A percentile compares a stretch with the other conserved stretches of the same genome.
Evolutionary conservation across 2,888 invertebrate genomes (phyloP).

Genomic region (Timema podura): DNA sequence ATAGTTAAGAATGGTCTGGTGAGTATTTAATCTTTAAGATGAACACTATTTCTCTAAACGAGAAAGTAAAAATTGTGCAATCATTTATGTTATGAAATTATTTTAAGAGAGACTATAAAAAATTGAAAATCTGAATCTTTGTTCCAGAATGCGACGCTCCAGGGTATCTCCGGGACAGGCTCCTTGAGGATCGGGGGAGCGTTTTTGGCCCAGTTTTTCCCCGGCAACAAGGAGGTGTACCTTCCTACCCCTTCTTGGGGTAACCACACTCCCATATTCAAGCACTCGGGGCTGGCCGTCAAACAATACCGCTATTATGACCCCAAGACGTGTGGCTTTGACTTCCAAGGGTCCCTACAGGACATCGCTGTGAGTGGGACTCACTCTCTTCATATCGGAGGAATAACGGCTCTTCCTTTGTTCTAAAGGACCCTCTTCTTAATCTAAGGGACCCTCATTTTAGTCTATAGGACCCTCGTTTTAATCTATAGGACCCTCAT

Average conservation of each 20-base stretch:
- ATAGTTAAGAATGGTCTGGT: slow-evolving; percentile 68
- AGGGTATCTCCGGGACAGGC: slow-evolving; percentile 96
- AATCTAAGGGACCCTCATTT: too few species aligned
- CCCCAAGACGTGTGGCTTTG: slow-evolving; percentile 87
- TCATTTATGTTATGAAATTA: not conserved
- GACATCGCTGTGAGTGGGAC: slow-evolving; percentile 73
- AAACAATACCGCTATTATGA: slow-evolving; percentile 94
- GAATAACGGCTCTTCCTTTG: too few species aligned
- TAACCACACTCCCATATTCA: slow-evolving; percentile 94
- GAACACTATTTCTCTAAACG: too few species aligned
- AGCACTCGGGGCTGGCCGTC: slow-evolving; percentile 76
- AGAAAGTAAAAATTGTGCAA: too few species aligned
- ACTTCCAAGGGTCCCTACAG: slow-evolving; percentile 82
- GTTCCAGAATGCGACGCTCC: slow-evolving; percentile 60
- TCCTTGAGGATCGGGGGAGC: slow-evolving; percentile 89
- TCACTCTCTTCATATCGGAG: not conserved
- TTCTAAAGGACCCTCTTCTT: too few species aligned
- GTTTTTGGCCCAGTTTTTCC: slow-evolving; percentile 78
- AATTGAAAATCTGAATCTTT: slow-evolving; percentile 28
- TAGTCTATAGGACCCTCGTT: too few species aligned
- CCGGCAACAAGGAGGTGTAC: slow-evolving; percentile 76
- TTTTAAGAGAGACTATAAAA: not conserved
- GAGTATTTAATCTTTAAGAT: slow-evolving; percentile 44
- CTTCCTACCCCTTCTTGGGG: slow-evolving; percentile 96
- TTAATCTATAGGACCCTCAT: too few species aligned